These are phyloP conservation scores for Brachionus rubens DNA, from an alignment of 1,140 invertebrate genomes.

Conservation along the genomic window DNA sequence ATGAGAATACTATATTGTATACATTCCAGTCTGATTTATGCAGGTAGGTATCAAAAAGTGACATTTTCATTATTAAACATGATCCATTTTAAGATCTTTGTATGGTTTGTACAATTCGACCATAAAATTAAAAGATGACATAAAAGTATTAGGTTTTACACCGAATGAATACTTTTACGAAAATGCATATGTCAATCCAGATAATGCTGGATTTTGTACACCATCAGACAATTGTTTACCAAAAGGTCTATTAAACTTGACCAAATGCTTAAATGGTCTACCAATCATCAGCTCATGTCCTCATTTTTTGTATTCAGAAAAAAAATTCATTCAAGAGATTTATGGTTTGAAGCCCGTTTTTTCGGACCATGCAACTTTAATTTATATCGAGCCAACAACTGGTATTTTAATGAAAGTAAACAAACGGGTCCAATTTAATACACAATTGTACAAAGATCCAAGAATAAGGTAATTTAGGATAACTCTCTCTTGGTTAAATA, in stretches of 20 bases:
- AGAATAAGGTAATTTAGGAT: slow-evolving; percentile 33
- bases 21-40: slow-evolving; percentile 56
- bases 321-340: slow-evolving; percentile 67
- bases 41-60: slow-evolving; percentile 33
- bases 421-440: slow-evolving; percentile 44
- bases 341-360: slow-evolving; percentile 70
- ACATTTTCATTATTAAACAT: slow-evolving; percentile 16
- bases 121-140: slow-evolving; percentile 50
- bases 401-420: slow-evolving; percentile 55
- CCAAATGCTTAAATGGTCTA: slow-evolving; percentile 50
- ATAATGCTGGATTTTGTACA: slow-evolving; percentile 58
- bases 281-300: slow-evolving; percentile 73
- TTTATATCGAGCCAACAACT: slow-evolving; percentile 72
- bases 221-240: slow-evolving; percentile 53
- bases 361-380: slow-evolving; percentile 68
- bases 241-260: slow-evolving; percentile 53
- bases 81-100: slow-evolving; percentile 52
- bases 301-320: slow-evolving; percentile 74
- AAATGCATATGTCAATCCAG: slow-evolving; percentile 53
- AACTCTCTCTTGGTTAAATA: no score
- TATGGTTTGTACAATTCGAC: slow-evolving; percentile 50
- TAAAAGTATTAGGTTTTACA: slow-evolving; percentile 52
- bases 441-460: not conserved
- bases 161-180: slow-evolving; percentile 50
- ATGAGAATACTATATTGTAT: slow-evolving; percentile 48